Evolutionary conservation across 2,797 vertebrate species (phyloP), one percentile per base, ranked within the genome.

Genomic region (Fundulus diaphanus): DNA sequence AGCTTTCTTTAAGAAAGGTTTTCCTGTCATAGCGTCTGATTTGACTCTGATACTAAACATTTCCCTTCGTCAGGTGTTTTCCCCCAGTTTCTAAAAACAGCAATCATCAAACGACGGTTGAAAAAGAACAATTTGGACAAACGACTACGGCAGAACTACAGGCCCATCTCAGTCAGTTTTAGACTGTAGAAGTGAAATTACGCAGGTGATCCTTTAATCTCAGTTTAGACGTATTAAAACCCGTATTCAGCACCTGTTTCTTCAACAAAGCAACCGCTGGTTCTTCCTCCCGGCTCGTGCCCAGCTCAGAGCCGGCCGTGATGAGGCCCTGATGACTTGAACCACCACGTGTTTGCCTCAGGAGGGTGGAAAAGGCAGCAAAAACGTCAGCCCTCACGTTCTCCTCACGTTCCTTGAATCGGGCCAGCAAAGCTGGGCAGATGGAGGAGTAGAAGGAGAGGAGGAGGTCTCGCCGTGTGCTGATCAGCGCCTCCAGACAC

Each of bases 381-480:
- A 98, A 98, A 80, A 99, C 95, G 24, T 99, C 98, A 0, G 96
- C 95, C 85, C 95, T 95, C 72, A 99, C 98, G 0, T 98, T 99
- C 92, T 99, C 98, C 88, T 99, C 98, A 0, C 97, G 95, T 86
- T 99, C 98, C 84, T 95, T 97, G 93, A 99, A 99, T 42, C 97
- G 95, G 56, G 90, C 90, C 80, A 99, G 95, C 85, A 99, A 93
- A 0, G 94, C 93, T 0, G 97, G 97, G 0, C 96, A 96, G 54
- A 98, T 88, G 0, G 94, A 95, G 69, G 90, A 87, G 90, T 97
- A 97, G 86, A 99, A 96, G 51, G 96, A 96, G 27, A 94, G 90
- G 18, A 99, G 92, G 66, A 99, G 94, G 71, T 99, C 97, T 0
- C 95, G 93, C 57, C 98, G 91, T 0, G 94, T 96, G 88, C 90